phyloP scores from a whole-genome alignment of 2,888 invertebrate genomes.

The Bembecia ichneumoniformis region DNA sequence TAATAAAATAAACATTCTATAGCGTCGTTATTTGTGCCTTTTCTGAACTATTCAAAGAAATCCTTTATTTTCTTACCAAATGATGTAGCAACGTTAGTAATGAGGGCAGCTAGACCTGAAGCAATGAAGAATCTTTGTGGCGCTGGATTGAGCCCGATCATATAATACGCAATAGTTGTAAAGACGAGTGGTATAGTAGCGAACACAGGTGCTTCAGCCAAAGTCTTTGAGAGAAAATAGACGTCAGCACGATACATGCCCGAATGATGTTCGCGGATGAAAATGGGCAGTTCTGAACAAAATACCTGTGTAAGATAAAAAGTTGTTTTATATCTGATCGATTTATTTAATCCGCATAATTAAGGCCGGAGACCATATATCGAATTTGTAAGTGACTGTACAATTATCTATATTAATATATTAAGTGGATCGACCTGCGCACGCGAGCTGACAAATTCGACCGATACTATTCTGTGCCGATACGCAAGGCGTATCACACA shows the following conservation, averaged over 20 bases:
- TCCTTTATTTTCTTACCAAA: conserved; percentile 75
- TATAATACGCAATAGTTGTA: conserved; percentile 86
- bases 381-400: too few relatives aligned
- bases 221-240: conserved; percentile 91
- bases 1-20: not conserved
- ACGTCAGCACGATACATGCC: conserved; percentile 93
- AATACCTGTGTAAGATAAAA: conserved; percentile 74
- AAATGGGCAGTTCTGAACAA: conserved; percentile 89
- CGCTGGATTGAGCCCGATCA: conserved; percentile 86
- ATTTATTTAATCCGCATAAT: too few relatives aligned
- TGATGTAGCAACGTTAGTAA: conserved; percentile 90
- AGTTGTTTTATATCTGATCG: not conserved
- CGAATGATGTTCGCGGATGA: conserved; percentile 88
- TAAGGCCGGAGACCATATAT: too few relatives aligned
- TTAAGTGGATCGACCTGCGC: too few relatives aligned
- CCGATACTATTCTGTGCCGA: too few relatives aligned
- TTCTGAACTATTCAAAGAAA: conserved; percentile 7
- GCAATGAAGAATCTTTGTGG: conserved; percentile 81
- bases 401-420: too few relatives aligned
- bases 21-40: too few relatives aligned
- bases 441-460: too few relatives aligned
- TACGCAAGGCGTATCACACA: too few relatives aligned
- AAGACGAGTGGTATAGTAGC: conserved; percentile 87
- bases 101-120: conserved; percentile 81
- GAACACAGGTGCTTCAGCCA: conserved; percentile 91